Evolutionary conservation across 2,113 vertebrate species (phyloP), one percentile per base, ranked within the genome.

Genomic region (Hemicordylus capensis): DNA sequence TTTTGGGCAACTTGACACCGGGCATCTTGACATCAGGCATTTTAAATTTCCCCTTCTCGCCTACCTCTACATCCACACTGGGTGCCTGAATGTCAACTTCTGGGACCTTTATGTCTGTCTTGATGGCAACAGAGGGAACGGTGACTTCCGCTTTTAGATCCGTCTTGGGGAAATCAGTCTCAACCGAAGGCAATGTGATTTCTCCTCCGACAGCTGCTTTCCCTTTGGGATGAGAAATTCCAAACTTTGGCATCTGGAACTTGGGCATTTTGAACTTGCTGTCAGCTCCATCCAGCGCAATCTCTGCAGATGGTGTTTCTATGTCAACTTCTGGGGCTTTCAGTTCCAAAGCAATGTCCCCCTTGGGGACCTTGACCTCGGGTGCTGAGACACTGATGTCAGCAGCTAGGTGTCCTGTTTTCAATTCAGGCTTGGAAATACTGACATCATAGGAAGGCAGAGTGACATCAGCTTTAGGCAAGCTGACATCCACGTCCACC

Each of bases 121-220:
- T 10, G 24, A 64, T 6, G 4, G 28, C 26, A 6, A 54, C 51
- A 9, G 6, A 15, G 10, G 61, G 61, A 2, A 26, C 28, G 2
- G 37, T 73, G 2, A 73, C 70, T 46, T 73, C 34, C 34, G 26
- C 37, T 31, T 80, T 61, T 9, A 64, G 61, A 31, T 64, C 61
- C 2, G 61, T 7, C 28, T 26, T 64, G 61, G 61, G 7, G 0
- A 2, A 10, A 0, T 73, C 2, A 22, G 0, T 0, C 6, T 0
- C 0, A 6, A 34, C n/a, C 15, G 39, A 37, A 20, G 1, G 0
- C 1, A 0, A 0, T 0, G 0, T 9, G 0, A 0, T 0, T 0
- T 2, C 2, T 26, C 0, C 0, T 0, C 0, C 15, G 1, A 0
- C 0, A 6, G 2, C 1, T 20, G 0, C 85, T 39, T 0, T 90